Evolutionary conservation across 2,888 invertebrate species (phyloP).

Genomic region (Omphaloscelis lunosa): DNA sequence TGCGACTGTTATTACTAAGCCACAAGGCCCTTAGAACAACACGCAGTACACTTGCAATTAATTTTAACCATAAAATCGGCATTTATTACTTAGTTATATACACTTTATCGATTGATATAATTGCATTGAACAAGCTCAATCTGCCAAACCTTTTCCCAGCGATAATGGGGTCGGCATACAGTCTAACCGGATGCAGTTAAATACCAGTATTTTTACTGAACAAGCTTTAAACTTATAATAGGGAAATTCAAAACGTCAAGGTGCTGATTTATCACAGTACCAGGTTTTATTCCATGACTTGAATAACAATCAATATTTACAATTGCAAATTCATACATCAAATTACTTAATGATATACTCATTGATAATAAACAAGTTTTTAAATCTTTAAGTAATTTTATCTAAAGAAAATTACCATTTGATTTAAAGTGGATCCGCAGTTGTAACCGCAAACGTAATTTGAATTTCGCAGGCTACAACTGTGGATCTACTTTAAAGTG

Average conservation of each 20-base stretch:
- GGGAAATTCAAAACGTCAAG: background rate
- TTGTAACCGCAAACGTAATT: too few species aligned
- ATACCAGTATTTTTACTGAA: background rate
- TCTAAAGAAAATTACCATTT: background rate
- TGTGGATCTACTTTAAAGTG: too few species aligned
- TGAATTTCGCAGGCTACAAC: too few species aligned
- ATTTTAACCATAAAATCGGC: conserved; percentile 27
- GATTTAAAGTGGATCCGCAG: background rate
- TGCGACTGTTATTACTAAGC: too few species aligned
- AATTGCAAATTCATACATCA: background rate
- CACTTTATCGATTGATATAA: conserved; percentile 38
- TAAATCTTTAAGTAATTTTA: conserved; percentile 7
- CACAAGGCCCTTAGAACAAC: too few species aligned
- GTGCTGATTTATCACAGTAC: background rate
- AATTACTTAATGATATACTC: background rate
- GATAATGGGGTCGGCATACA: background rate
- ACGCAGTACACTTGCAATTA: background rate
- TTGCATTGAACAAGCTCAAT: conserved; percentile 20
- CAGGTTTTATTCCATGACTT: background rate
- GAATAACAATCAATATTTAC: background rate
- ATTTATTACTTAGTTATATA: conserved; percentile 48
- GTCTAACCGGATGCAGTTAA: background rate
- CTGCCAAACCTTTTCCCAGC: background rate
- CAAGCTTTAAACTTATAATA: conserved; percentile 10
- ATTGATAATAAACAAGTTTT: conserved; percentile 2